Base-by-base conservation (phyloP, 2,113 vertebrate genomes). In the Lethenteron reissneri region DNA sequence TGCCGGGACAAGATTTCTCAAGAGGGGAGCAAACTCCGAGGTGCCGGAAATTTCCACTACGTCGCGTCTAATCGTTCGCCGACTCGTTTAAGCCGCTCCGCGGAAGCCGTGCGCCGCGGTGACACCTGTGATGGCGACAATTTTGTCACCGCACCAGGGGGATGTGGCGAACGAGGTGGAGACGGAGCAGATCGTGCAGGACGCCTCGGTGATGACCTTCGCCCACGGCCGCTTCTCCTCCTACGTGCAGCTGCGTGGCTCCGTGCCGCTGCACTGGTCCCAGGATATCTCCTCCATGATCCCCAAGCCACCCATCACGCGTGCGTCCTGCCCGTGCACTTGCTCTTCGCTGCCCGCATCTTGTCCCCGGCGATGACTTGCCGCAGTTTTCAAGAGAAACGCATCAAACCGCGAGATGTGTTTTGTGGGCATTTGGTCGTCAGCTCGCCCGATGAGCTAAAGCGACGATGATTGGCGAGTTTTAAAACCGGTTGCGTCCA, bases 281-380 rank as follows among this genome's bases (percentile, higher is more conserved):
- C 92, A 99, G 76, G 92, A 99, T 80, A 99, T 97, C 81, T 99
- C 92, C 72, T 96, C 91, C 71, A 99, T 99, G 94, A 95, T 99
- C 89, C 92, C 94, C 15, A 99, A 99, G 71, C 94, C 94, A 14
- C 94, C 90, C 1, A 99, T 99, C 78, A 87, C 92, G 75, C 69
- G 91, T 96, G 80, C 83, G 83, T 70, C 2, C 62, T 11, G 8
- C 9, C 11, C 2, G n/a, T 4, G 41, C 41, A 41, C 41, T 41
- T 41, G 5, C 41, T 41, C 41, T 41, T 41, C 1, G 1, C 41
- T 6, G 41, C 41, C 4, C 41, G 41, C 41, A 41, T 41, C 41
- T 41, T 41, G 41, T 6, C 41, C 41, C 41, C 41, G 41, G 41
- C 41, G 41, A 41, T 41, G 5, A 5, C 41, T 6, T 6, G 41